Conservation (phyloP, 1,140 invertebrate genomes). For the Rhopalosiphum maidis region DNA sequence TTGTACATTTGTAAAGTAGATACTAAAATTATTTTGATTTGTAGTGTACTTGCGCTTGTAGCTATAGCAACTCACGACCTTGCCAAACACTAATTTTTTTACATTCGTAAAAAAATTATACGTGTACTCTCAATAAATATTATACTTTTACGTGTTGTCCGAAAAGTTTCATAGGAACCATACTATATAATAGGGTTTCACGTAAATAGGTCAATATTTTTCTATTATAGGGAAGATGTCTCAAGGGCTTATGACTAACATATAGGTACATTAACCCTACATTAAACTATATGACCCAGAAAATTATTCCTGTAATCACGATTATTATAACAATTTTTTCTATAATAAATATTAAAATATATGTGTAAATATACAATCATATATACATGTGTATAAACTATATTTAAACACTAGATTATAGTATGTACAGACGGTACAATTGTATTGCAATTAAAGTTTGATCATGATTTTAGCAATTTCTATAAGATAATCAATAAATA, state of each 20-base stretch:
- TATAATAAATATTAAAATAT: not conserved
- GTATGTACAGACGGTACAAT: too few relatives aligned
- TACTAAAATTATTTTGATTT: conserved; percentile 38
- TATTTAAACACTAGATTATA: not conserved
- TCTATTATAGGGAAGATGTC: conserved; percentile 38
- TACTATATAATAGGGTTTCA: conserved; percentile 13
- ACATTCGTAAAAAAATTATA: conserved; percentile 28
- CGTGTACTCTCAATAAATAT: conserved; percentile 47
- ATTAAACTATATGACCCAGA: conserved; percentile 42
- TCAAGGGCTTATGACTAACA: conserved; percentile 41
- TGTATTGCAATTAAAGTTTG: not conserved
- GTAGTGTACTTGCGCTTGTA: conserved; percentile 43
- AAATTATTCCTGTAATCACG: not conserved
- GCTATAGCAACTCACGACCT: conserved; percentile 29
- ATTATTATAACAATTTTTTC: not conserved
- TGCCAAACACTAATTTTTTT: conserved; percentile 50
- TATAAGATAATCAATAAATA: not conserved
- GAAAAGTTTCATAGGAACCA: conserved; percentile 29
- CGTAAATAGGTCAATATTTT: conserved; percentile 41
- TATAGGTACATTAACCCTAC: conserved; percentile 21
- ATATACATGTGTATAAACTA: not conserved
- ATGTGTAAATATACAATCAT: not conserved
- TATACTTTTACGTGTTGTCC: conserved; percentile 50
- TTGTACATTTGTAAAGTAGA: conserved; percentile 4
- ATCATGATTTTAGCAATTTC: not conserved